A percentile compares a stretch with the other conserved stretches of the same genome.
Evolutionary conservation across 2,113 vertebrate genomes (phyloP).

Genomic region (Xyrauchen texanus): DNA sequence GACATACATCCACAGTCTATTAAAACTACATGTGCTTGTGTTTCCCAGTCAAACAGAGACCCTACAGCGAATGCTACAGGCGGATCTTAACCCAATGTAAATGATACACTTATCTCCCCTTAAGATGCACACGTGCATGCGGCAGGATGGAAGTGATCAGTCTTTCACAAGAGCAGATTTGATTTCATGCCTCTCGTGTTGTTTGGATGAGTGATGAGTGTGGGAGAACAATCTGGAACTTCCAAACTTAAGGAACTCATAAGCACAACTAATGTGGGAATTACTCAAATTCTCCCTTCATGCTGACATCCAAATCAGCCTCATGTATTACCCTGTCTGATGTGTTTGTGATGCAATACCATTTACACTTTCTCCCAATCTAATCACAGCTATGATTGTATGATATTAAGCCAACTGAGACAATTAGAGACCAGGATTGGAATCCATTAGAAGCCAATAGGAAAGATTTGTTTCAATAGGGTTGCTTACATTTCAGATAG

Average conservation of each 20-base stretch:
- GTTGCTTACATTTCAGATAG: slow-evolving; percentile 17
- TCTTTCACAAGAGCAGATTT: slow-evolving; percentile 52
- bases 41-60: slow-evolving; percentile 54
- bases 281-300: slow-evolving; percentile 50
- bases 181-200: slow-evolving; percentile 51
- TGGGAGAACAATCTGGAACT: slow-evolving; percentile 49
- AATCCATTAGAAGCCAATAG: slow-evolving; percentile 47
- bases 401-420: slow-evolving; percentile 41
- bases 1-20: slow-evolving; percentile 36
- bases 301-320: slow-evolving; percentile 51
- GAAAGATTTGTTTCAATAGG: slow-evolving; percentile 46
- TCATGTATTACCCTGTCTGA: slow-evolving; percentile 52
- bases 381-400: slow-evolving; percentile 46
- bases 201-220: slow-evolving; percentile 57
- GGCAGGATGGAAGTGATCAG: slow-evolving; percentile 49
- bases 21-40: slow-evolving; percentile 13
- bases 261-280: slow-evolving; percentile 54
- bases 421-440: slow-evolving; percentile 46
- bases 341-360: slow-evolving; percentile 49
- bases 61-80: slow-evolving; percentile 60
- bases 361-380: slow-evolving; percentile 46
- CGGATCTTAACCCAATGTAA: slow-evolving; percentile 47
- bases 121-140: slow-evolving; percentile 10
- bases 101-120: slow-evolving; percentile 41
- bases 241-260: slow-evolving; percentile 59